Conservation (phyloP, 2,113 vertebrate genomes). For the Psophia crepitans region DNA sequence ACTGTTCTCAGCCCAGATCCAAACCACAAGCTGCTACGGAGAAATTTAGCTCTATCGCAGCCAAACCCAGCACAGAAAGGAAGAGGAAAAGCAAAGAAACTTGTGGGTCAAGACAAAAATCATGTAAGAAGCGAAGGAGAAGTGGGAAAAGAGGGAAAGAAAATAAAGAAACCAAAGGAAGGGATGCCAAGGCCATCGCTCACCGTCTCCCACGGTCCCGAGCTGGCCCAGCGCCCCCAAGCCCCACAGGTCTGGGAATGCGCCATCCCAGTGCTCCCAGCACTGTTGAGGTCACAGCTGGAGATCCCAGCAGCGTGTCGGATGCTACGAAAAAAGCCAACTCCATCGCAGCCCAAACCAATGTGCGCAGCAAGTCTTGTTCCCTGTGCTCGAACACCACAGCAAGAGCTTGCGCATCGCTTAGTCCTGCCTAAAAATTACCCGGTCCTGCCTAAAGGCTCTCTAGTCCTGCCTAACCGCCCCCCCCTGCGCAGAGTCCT, state of each 20-base stretch:
- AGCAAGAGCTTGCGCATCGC: background rate
- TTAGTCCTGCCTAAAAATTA: background rate
- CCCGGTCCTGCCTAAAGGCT: too few relatives aligned
- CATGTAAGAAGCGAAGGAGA: background rate
- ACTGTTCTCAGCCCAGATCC: background rate
- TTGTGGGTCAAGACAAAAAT: background rate
- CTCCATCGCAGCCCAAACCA: background rate
- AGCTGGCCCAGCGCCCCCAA: background rate
- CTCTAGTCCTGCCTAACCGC: too few relatives aligned
- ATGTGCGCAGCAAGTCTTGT: background rate
- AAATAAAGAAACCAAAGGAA: background rate
- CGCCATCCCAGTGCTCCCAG: background rate
- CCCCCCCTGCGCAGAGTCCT: too few relatives aligned
- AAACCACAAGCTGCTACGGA: background rate
- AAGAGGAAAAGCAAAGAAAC: background rate
- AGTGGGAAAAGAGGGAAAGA: background rate
- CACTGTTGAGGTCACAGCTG: too few relatives aligned
- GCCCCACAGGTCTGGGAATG: too few relatives aligned
- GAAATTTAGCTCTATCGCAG: background rate
- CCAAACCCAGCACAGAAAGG: background rate
- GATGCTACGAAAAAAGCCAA: background rate
- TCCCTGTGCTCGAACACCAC: rapidly evolving
- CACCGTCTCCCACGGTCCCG: rapidly evolving
- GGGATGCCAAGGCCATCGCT: background rate
- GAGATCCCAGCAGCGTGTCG: background rate